Evolutionary conservation across 2,888 invertebrate genomes (phyloP).

Genomic region (Gymnocheta viridis): DNA sequence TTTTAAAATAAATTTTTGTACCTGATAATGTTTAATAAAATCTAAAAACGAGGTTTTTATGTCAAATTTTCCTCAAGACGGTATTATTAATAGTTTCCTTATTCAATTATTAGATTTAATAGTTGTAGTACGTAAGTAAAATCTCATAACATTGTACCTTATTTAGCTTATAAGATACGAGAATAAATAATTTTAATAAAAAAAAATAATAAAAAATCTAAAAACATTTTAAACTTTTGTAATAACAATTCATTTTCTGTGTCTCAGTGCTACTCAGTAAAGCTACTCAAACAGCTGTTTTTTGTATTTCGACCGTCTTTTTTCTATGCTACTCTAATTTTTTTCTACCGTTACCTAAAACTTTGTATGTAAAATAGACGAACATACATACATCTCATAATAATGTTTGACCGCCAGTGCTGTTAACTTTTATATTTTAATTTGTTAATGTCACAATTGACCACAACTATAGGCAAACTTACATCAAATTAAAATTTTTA

Average conservation of each 20-base stretch:
- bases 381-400: slow-evolving; percentile 9
- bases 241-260: slow-evolving; percentile 34
- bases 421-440: neutral
- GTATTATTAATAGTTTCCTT: too few species aligned
- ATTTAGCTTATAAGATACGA: too few species aligned
- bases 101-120: too few species aligned
- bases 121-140: too few species aligned
- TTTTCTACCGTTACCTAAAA: neutral
- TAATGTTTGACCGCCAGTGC: slow-evolving; percentile 22
- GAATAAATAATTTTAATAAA: too few species aligned
- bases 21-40: slow-evolving; percentile 33
- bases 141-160: too few species aligned
- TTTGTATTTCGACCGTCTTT: neutral
- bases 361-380: neutral
- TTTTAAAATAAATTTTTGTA: neutral
- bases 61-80: too few species aligned
- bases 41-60: too few species aligned
- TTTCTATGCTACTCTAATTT: neutral
- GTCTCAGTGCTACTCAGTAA: neutral
- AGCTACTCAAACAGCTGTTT: slow-evolving; percentile 34
- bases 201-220: slow-evolving; percentile 37
- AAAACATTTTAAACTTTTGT: slow-evolving; percentile 47
- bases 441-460: neutral
- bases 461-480: neutral
- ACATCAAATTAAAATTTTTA: too few species aligned